Percentiles rank a stretch among this genome's conserved stretches.
Evolutionary conservation across 2,797 vertebrate genomes (phyloP).

Genomic region (Euphonia xanthogaster): DNA sequence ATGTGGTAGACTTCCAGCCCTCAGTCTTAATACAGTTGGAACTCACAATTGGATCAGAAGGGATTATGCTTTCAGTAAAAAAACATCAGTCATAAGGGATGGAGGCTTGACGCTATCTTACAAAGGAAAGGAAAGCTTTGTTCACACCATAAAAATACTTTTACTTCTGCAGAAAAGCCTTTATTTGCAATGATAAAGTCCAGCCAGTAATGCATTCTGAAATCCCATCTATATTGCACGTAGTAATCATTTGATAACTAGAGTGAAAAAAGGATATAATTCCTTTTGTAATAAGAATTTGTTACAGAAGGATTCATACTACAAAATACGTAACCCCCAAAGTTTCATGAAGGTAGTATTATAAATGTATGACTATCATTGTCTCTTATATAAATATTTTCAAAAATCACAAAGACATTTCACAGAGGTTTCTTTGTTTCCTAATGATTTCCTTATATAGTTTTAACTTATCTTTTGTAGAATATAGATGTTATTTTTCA

Average conservation of each 20-base stretch:
- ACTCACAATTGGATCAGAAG: background rate
- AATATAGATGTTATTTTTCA: background rate
- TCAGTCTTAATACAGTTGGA: background rate
- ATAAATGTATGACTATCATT: background rate
- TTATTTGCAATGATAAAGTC: background rate
- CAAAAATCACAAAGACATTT: background rate
- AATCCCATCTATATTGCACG: background rate
- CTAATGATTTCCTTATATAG: background rate
- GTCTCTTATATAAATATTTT: background rate
- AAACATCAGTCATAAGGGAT: background rate
- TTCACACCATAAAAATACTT: background rate
- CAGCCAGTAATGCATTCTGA: background rate
- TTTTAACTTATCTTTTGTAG: background rate
- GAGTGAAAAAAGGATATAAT: background rate
- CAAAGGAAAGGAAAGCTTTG: background rate
- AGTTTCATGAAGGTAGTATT: background rate
- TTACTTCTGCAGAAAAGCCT: background rate
- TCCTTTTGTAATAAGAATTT: background rate
- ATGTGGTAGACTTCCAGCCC: background rate
- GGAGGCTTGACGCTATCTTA: background rate
- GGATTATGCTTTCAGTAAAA: background rate
- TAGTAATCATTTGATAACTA: background rate
- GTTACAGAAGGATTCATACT: background rate
- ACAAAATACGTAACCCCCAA: background rate
- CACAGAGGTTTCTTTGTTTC: background rate